Base-by-base conservation (phyloP, 1,140 invertebrate genomes). In the Anastrepha ludens region DNA sequence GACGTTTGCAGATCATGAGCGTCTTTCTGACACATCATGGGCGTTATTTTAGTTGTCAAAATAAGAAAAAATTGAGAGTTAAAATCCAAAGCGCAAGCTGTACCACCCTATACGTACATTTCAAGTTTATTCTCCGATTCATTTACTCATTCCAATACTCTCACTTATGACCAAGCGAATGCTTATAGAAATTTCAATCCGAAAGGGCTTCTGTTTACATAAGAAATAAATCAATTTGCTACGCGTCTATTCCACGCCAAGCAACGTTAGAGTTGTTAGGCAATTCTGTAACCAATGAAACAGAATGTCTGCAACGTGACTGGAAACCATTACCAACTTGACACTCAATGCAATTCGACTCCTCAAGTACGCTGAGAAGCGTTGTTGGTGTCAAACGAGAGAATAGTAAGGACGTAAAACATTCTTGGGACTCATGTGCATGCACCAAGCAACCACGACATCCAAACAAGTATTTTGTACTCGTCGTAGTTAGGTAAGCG, bases 221-320 rank as follows among this genome's bases (percentile, higher is more conserved):
- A n/a, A 62, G 60, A 55, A 15, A 11, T 4, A 67, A 67, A 41
- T 67, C 64, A 67, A 67, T 41, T 67, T 67, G 9, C 64, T 47
- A 74, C 41, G 44, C 15, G 44, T 47, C 20, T 50, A 50, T 17
- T 74, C n/a, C n/a, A 6, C 15, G 60, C 60, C 13, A 62, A 62
- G 4, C 4, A 15, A 17, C 15, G 60, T 62, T 4, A 13, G 60
- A 62, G 60, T 62, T 62, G 60, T 62, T 62, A 62, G 13, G 13
- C 60, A 62, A 62, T n/a, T 15, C n/a, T 62, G 13, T 62, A 62
- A 15, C 60, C 60, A 5, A 13, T 62, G 9, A 55, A 55, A 62
- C 60, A 62, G 15, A 62, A 62, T 62, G 60, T n/a, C 13, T 81
- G 74, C 74, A 58, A 58, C 47, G 74, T 81, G 74, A 81, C 74